These are phyloP conservation scores for Chrysocyon brachyurus DNA, from an alignment of 2,797 vertebrate species.

Conservation along the genomic window DNA sequence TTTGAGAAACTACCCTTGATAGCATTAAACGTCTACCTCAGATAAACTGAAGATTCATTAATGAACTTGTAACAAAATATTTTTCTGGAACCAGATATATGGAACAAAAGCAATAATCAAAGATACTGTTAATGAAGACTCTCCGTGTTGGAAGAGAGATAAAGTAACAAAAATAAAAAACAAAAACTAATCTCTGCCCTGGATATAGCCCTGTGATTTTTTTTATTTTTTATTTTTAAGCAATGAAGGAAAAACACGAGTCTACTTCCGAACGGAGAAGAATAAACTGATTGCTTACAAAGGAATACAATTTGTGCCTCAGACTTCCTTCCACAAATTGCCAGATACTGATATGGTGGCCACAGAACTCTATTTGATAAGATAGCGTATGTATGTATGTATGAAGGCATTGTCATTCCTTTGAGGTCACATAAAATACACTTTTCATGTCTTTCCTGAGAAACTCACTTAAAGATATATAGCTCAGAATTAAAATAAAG, in stretches of 20 bases:
- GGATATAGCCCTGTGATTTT: background rate
- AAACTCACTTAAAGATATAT: background rate
- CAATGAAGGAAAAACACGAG: background rate
- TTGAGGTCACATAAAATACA: background rate
- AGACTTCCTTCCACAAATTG: background rate
- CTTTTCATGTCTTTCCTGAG: background rate
- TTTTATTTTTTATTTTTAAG: background rate
- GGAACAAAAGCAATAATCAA: background rate
- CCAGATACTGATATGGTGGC: background rate
- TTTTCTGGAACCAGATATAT: background rate
- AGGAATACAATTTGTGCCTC: background rate
- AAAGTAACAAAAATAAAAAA: background rate
- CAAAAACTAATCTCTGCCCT: background rate
- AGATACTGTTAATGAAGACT: background rate
- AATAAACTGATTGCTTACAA: background rate
- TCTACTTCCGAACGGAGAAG: background rate
- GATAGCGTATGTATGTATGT: background rate
- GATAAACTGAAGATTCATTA: background rate
- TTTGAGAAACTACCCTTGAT: background rate
- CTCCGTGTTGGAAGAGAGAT: background rate
- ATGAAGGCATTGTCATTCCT: background rate
- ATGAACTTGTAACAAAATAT: background rate
- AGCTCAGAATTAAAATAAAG: background rate
- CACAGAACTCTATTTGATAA: background rate
- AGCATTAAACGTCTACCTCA: background rate